phyloP scores from a whole-genome alignment of 1,140 invertebrate genomes.

The Hesperophylax magnus region DNA sequence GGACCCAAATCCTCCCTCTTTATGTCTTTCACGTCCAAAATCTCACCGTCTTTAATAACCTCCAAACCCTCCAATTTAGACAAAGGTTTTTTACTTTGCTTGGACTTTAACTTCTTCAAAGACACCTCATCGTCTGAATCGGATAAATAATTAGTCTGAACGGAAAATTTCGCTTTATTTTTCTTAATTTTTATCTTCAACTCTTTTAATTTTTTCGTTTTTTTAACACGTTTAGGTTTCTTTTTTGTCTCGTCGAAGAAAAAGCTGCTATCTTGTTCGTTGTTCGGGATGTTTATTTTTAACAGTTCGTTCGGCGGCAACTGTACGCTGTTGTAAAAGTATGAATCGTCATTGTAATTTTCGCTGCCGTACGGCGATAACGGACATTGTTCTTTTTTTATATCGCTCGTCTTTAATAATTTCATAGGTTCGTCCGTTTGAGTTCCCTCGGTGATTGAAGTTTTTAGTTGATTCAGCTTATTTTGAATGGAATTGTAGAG shows the following conservation, averaged over 20 bases:
- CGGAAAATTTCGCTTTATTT: neutral
- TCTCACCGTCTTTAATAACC: neutral
- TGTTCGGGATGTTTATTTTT: neutral
- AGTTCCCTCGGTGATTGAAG: constrained; percentile 13
- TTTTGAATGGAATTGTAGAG: neutral
- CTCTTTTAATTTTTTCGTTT: constrained; percentile 60
- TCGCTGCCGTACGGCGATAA: neutral
- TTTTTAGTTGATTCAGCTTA: neutral
- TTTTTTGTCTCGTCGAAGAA: too few species aligned
- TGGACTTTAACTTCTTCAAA: constrained; percentile 40
- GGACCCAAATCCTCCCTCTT: constrained; percentile 10
- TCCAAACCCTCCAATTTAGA: neutral
- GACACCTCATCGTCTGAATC: constrained; percentile 44
- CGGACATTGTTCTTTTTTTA: constrained; percentile 41
- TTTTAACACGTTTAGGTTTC: constrained; percentile 52
- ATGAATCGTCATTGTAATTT: neutral
- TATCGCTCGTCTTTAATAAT: constrained; percentile 11
- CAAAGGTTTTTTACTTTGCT: constrained; percentile 13
- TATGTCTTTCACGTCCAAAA: constrained; percentile 4
- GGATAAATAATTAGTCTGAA: constrained; percentile 11
- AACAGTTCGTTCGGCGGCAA: neutral
- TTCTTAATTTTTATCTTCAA: constrained; percentile 52
- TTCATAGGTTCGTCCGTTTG: constrained; percentile 37
- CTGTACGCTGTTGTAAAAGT: neutral
- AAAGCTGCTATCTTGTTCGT: too few species aligned